Evolutionary conservation across 1,140 invertebrate genomes (phyloP).

Genomic region (Oedothorax gibbosus): DNA sequence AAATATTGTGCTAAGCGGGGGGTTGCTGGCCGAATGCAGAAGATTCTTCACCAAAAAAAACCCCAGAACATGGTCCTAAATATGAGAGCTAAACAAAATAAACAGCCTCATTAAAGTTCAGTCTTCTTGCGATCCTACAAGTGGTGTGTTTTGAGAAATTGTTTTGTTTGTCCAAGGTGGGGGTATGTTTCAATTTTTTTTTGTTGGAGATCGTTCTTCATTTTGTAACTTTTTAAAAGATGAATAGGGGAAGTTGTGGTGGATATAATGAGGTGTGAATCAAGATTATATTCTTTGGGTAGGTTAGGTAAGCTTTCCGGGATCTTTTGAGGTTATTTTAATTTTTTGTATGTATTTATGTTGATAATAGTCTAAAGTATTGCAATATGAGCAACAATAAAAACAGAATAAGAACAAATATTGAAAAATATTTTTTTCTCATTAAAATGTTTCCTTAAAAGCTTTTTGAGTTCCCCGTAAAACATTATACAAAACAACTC

Average conservation of each 20-base stretch:
- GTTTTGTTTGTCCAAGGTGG: not conserved
- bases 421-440: too few relatives aligned
- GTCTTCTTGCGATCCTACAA: slow-evolving; percentile 36
- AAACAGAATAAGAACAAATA: too few relatives aligned
- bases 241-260: not conserved
- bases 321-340: too few relatives aligned
- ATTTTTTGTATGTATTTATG: too few relatives aligned
- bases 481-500: too few relatives aligned
- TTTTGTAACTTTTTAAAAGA: slow-evolving; percentile 12
- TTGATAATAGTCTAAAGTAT: too few relatives aligned
- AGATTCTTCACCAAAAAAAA: slow-evolving; percentile 16
- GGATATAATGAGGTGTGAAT: slow-evolving; percentile 29
- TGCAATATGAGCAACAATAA: too few relatives aligned
- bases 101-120: slow-evolving; percentile 47
- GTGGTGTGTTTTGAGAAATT: slow-evolving; percentile 6
- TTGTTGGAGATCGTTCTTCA: not conserved
- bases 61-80: not conserved
- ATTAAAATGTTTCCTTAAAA: too few relatives aligned
- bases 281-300: slow-evolving; percentile 10
- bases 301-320: not conserved
- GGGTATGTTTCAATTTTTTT: not conserved
- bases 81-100: slow-evolving; percentile 43
- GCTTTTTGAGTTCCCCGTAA: too few relatives aligned
- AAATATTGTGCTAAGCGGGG: slow-evolving; percentile 53
- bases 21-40: slow-evolving; percentile 30